Evolutionary conservation across 2,888 invertebrate species (phyloP), one percentile per base, ranked within the genome.

Genomic region (Smittia sp.): DNA sequence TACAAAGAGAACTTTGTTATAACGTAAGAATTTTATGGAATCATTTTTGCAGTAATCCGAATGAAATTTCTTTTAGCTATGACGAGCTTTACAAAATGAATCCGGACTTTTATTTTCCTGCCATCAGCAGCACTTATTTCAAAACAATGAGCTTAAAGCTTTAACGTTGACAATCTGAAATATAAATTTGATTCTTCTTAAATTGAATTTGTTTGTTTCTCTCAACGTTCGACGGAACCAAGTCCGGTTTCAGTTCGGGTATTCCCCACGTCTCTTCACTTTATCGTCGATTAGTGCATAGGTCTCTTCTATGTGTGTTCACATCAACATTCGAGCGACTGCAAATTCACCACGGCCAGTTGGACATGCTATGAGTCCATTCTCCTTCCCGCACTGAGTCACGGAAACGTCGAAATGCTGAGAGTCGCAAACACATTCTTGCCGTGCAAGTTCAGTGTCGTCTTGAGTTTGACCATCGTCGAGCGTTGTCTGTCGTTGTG

Each of bases 1-100:
- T 74, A 70, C 39, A 22, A 66, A 11, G 72, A 65, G 9, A 69
- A 63, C 52, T 74, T 32, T 32, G 63, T 24, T 1, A 70, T 69
- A 15, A 27, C 69, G 63, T 74, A 46, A 46, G 65, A 41, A 6
- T 9, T 15, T 15, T 18, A 67, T 9, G 13, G 11, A 11, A n/a
- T 1, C 11, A n/a, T 7, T 20, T 66, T 15, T 0, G 22, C 15
- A 38, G 15, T 13, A 15, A 20, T 68, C 4, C 25, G 2, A 38
- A 15, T 9, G 1, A 38, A 1, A 39, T 66, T 20, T 38, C n/a
- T 67, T 39, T 39, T 9, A 32, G 32, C 9, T 70, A 70, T n/a
- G 70, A 70, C 7, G 58, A 70, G 2, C 58, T 70, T 7, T 70
- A 70, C 11, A 27, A 58, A 11, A 22, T 38, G 0, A 58, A 70